Conservation (phyloP, 2,797 vertebrate species). For the Oreortyx pictus region DNA sequence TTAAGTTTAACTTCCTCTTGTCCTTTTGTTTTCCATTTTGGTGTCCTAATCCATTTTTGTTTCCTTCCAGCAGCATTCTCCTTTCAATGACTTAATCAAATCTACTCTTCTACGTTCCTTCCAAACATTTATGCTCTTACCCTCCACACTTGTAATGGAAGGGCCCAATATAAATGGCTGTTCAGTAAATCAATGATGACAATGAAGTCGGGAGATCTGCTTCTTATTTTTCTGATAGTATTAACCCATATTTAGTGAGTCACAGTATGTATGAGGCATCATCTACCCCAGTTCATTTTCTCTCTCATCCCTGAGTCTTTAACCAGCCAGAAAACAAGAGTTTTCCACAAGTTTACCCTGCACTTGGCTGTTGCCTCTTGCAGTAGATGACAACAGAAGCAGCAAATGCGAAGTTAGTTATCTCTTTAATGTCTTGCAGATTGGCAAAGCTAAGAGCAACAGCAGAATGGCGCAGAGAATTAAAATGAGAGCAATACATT, state of each 20-base stretch:
- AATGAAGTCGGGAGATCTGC: neutral
- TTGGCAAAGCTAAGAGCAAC: constrained; percentile 10
- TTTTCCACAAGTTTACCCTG: neutral
- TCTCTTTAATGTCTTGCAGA: neutral
- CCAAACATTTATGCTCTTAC: neutral
- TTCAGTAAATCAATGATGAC: neutral
- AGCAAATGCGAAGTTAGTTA: constrained; percentile 30
- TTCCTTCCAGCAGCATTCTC: neutral
- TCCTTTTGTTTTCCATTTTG: neutral
- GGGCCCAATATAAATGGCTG: neutral
- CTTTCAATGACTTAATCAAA: neutral
- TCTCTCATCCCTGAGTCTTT: neutral
- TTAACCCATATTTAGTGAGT: neutral
- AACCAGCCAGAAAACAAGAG: neutral
- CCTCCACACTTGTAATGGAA: neutral
- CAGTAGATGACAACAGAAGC: neutral
- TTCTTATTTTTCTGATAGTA: neutral
- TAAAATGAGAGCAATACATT: neutral
- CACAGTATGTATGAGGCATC: neutral
- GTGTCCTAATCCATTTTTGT: neutral
- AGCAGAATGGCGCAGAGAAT: neutral
- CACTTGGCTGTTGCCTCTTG: neutral
- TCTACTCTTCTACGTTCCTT: neutral
- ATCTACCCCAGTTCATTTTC: neutral
- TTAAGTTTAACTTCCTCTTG: neutral